These are phyloP conservation scores for Parnassius orleans DNA, from an alignment of 2,888 invertebrate species.

Conservation along the genomic window DNA sequence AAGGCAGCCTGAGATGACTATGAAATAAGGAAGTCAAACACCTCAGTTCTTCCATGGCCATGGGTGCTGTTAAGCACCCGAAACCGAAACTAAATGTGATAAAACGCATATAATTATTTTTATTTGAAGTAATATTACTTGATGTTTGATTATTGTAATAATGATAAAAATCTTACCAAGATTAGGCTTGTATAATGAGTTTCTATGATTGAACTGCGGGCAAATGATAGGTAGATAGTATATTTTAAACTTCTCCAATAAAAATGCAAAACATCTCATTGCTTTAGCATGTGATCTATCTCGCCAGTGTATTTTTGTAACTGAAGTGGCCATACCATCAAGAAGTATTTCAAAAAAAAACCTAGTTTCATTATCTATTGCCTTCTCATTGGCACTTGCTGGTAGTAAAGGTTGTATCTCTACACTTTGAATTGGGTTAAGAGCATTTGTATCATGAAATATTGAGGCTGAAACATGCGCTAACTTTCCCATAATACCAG, in stretches of 20 bases:
- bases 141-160: too few species aligned
- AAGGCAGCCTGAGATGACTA: too few species aligned
- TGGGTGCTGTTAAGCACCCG: too few species aligned
- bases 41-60: too few species aligned
- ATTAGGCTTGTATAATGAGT: conserved; percentile 91
- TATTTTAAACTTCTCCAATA: conserved; percentile 94
- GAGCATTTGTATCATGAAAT: conserved; percentile 86
- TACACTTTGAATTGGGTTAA: conserved; percentile 88
- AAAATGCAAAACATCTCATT: conserved; percentile 91
- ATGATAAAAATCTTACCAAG: conserved; percentile 77
- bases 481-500: conserved; percentile 80
- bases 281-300: conserved; percentile 90
- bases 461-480: conserved; percentile 82
- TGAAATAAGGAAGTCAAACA: too few species aligned
- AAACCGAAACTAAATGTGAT: too few species aligned
- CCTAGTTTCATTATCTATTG: conserved; percentile 90
- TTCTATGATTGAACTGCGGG: conserved; percentile 89
- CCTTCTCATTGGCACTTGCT: conserved; percentile 91
- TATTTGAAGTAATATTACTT: too few species aligned
- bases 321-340: conserved; percentile 95
- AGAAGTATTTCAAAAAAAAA: conserved; percentile 93
- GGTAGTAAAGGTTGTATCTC: conserved; percentile 91
- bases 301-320: conserved; percentile 94
- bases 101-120: too few species aligned
- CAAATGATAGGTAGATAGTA: conserved; percentile 95